These are phyloP conservation scores for Drosophila parabipectinata DNA, from an alignment of 1,140 invertebrate genomes.

Conservation along the genomic window DNA sequence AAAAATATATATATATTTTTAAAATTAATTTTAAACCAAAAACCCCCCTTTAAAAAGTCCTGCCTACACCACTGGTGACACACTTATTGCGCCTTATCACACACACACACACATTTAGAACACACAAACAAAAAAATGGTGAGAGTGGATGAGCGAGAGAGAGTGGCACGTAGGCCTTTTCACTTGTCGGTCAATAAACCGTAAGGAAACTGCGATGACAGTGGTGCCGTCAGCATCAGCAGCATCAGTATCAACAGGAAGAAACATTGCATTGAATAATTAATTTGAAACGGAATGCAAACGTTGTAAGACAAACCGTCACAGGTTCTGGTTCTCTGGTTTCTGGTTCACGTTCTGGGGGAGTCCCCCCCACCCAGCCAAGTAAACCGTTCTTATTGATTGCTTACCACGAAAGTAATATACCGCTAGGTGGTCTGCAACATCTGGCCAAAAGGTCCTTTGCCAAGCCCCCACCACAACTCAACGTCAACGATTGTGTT, in stretches of 20 bases:
- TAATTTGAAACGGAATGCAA: neutral
- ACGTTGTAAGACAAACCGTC: neutral
- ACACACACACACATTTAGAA: slow-evolving; percentile 4
- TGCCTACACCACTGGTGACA: slow-evolving; percentile 16
- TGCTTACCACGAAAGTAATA: neutral
- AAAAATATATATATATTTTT: neutral
- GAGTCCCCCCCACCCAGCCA: neutral
- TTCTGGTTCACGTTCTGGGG: no score
- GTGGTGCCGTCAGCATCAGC: neutral
- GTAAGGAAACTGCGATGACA: slow-evolving; percentile 4
- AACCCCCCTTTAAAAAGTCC: neutral
- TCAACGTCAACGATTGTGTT: neutral
- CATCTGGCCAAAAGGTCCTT: neutral
- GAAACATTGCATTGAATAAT: neutral
- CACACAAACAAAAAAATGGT: neutral
- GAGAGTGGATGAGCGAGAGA: slow-evolving; percentile 1
- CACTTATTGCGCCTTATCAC: slow-evolving; percentile 35
- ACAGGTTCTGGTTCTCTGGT: no score
- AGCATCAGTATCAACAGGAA: neutral
- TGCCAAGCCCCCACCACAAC: neutral
- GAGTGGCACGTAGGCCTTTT: slow-evolving; percentile 36
- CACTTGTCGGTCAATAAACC: slow-evolving; percentile 58
- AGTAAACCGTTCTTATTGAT: neutral
- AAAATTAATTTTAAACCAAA: neutral
- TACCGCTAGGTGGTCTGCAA: neutral